phyloP scores from a whole-genome alignment of 2,113 vertebrate species.

The Clupea harengus region DNA sequence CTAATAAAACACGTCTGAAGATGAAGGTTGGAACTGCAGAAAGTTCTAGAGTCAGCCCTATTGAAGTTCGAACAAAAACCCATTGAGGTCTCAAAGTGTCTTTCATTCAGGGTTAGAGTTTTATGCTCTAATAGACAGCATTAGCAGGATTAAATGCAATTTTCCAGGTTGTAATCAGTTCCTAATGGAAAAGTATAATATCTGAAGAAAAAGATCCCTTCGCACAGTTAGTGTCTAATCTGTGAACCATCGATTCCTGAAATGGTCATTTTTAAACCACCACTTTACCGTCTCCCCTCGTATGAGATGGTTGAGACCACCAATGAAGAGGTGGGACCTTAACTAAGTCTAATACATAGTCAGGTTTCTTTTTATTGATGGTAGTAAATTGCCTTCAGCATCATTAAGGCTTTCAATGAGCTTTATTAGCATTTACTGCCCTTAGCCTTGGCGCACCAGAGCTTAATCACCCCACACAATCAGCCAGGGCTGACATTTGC shows the following conservation, averaged over 20 bases:
- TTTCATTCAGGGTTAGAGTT: conserved; percentile 14
- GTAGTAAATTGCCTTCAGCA: conserved; percentile 3
- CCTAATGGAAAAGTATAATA: conserved; percentile 24
- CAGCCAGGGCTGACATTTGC: not conserved
- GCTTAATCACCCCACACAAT: not conserved
- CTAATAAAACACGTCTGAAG: not conserved
- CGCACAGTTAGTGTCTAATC: not conserved
- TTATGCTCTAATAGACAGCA: not conserved
- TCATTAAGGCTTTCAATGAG: not conserved
- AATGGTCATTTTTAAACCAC: not conserved
- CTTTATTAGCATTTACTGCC: conserved; percentile 1
- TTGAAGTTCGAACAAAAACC: not conserved
- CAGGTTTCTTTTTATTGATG: not conserved
- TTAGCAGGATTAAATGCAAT: not conserved
- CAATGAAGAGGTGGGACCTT: not conserved
- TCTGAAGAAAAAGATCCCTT: not conserved
- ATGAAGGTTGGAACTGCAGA: not conserved
- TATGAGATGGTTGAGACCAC: not conserved
- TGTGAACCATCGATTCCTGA: not conserved
- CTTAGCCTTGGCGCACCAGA: not conserved
- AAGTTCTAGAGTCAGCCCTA: not conserved
- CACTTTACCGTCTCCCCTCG: not conserved
- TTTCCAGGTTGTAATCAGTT: conserved; percentile 36
- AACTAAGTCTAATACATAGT: not conserved
- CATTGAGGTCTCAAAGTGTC: not conserved